Conservation (phyloP, 2,797 vertebrate species). For the Melanotaenia nigrans region DNA sequence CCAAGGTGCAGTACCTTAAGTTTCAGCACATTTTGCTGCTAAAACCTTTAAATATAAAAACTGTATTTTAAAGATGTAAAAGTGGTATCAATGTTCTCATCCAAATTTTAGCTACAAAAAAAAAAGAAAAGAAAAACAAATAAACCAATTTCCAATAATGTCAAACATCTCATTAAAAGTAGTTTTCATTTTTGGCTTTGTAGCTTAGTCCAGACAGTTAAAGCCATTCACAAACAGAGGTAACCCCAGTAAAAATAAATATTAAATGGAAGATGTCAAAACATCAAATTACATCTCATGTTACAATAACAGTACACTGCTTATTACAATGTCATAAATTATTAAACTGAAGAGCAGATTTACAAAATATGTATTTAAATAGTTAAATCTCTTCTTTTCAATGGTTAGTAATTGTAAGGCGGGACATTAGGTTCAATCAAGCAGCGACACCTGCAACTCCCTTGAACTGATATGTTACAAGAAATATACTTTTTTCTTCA, state of each 20-base stretch:
- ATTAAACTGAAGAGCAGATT: constrained; percentile 62
- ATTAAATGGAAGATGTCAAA: constrained; percentile 57
- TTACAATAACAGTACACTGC: constrained; percentile 56
- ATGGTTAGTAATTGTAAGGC: constrained; percentile 48
- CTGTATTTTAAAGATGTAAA: not conserved
- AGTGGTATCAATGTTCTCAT: not conserved
- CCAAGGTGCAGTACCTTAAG: not conserved
- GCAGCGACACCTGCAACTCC: constrained; percentile 50
- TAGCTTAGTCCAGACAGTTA: constrained; percentile 53
- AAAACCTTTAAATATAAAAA: not conserved
- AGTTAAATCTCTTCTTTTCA: constrained; percentile 55
- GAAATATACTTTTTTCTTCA: constrained; percentile 51
- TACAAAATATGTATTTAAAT: constrained; percentile 72
- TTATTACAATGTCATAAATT: constrained; percentile 65
- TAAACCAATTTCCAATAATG: constrained; percentile 21
- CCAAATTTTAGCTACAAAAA: not conserved
- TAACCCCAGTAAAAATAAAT: constrained; percentile 59
- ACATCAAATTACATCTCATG: constrained; percentile 41
- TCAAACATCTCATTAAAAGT: constrained; percentile 23
- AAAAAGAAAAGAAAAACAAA: constrained; percentile 10
- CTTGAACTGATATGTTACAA: constrained; percentile 64
- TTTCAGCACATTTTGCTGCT: not conserved
- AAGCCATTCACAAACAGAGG: constrained; percentile 68
- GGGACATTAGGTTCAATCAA: constrained; percentile 42
- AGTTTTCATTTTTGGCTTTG: constrained; percentile 57